phyloP scores from a whole-genome alignment of 1,140 invertebrate genomes.

The Artemia franciscana region DNA sequence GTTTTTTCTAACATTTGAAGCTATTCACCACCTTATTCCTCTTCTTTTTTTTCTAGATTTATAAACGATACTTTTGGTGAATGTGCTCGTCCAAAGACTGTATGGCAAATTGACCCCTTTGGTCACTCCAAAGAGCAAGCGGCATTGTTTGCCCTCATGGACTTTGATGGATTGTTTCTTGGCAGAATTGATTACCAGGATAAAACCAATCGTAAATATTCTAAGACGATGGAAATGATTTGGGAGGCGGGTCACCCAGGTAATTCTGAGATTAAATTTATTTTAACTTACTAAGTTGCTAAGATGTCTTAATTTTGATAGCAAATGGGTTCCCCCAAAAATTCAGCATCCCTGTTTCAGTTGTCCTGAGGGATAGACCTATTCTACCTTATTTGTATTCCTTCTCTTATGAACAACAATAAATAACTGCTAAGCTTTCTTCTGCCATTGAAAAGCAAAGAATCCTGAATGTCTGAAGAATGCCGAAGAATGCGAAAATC shows the following conservation, averaged over 20 bases:
- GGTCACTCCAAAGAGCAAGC: slow-evolving; percentile 32
- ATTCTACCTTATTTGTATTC: no score
- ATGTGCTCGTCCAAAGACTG: slow-evolving; percentile 29
- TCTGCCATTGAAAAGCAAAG: no score
- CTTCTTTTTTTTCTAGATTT: slow-evolving; percentile 15
- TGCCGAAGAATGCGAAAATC: no score
- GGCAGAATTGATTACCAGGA: slow-evolving; percentile 33
- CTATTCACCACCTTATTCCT: neutral
- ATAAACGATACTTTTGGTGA: slow-evolving; percentile 31
- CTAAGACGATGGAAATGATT: slow-evolving; percentile 30
- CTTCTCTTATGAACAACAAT: no score
- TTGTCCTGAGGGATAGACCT: no score
- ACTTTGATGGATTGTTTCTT: slow-evolving; percentile 34
- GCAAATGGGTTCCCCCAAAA: no score
- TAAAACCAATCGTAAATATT: slow-evolving; percentile 21
- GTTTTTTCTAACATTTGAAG: neutral
- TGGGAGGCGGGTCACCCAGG: slow-evolving; percentile 22
- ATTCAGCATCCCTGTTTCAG: no score
- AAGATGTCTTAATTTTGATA: no score
- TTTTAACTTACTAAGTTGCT: no score
- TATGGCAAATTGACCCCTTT: slow-evolving; percentile 42
- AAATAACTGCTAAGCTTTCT: no score
- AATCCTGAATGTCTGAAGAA: no score
- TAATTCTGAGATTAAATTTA: neutral
- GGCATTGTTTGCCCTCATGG: slow-evolving; percentile 29